Evolutionary conservation across 2,113 vertebrate genomes (phyloP).

Genomic region (Irena cyanogastra): DNA sequence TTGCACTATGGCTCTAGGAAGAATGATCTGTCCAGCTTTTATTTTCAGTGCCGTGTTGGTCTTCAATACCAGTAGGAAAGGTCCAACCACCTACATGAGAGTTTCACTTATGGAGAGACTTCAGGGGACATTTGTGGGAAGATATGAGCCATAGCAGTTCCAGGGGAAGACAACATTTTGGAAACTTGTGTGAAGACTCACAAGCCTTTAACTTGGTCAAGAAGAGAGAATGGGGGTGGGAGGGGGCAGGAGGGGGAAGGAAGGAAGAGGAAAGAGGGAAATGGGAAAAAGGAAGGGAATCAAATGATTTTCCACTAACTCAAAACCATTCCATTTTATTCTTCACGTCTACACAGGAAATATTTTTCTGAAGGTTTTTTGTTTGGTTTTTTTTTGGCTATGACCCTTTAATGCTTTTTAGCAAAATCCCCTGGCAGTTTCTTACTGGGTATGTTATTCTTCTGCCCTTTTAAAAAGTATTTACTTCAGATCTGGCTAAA

Average conservation of each 20-base stretch:
- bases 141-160: background rate
- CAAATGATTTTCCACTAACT: background rate
- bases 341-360: background rate
- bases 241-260: too few species aligned
- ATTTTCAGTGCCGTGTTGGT: conserved; percentile 46
- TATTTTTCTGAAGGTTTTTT: background rate
- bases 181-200: conserved; percentile 17
- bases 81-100: conserved; percentile 8
- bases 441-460: background rate
- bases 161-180: conserved; percentile 37
- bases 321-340: background rate
- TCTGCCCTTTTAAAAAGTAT: background rate
- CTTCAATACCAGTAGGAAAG: conserved; percentile 12
- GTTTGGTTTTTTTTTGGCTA: background rate
- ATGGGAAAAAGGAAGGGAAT: background rate
- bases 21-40: background rate
- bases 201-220: background rate
- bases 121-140: background rate
- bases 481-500: background rate
- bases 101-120: background rate
- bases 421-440: background rate
- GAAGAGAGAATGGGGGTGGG: too few species aligned
- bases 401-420: background rate
- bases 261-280: too few species aligned
- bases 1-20: background rate